Evolutionary conservation across 2,888 invertebrate genomes (phyloP).

Genomic region (Nomada ferruginata): DNA sequence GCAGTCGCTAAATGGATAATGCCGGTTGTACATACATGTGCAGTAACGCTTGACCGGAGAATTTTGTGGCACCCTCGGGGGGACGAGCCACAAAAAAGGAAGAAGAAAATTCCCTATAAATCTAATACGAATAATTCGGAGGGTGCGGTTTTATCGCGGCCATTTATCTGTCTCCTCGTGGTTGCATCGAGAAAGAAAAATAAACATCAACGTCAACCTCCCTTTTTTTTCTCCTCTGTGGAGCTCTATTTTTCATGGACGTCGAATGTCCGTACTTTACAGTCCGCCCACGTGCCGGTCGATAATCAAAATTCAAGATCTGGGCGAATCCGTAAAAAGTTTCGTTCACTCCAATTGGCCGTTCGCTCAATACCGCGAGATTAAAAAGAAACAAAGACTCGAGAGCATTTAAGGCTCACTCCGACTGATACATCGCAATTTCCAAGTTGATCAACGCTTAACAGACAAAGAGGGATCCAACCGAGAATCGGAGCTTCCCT

Average conservation of each 20-base stretch:
- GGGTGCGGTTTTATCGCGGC: conserved; percentile 35
- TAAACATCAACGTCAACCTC: conserved; percentile 1
- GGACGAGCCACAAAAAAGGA: not conserved
- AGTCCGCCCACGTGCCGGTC: conserved; percentile 14
- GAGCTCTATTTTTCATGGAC: conserved; percentile 7
- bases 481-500: too few relatives aligned
- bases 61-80: conserved; percentile 11
- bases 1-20: conserved; percentile 37
- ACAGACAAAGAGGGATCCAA: too few relatives aligned
- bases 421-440: too few relatives aligned
- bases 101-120: conserved; percentile 6
- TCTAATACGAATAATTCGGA: conserved; percentile 30
- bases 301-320: conserved; percentile 28
- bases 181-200: conserved; percentile 5
- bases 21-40: not conserved
- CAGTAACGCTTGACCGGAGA: conserved; percentile 3
- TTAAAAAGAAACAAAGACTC: not conserved
- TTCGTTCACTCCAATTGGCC: not conserved
- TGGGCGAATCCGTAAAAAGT: not conserved
- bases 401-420: too few relatives aligned
- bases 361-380: too few relatives aligned
- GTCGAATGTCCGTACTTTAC: conserved; percentile 2
- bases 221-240: not conserved
- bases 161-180: conserved; percentile 21
- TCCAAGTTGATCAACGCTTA: too few relatives aligned